Evolutionary conservation across 2,888 invertebrate genomes (phyloP).

Genomic region (Acrocyrtus sp.): DNA sequence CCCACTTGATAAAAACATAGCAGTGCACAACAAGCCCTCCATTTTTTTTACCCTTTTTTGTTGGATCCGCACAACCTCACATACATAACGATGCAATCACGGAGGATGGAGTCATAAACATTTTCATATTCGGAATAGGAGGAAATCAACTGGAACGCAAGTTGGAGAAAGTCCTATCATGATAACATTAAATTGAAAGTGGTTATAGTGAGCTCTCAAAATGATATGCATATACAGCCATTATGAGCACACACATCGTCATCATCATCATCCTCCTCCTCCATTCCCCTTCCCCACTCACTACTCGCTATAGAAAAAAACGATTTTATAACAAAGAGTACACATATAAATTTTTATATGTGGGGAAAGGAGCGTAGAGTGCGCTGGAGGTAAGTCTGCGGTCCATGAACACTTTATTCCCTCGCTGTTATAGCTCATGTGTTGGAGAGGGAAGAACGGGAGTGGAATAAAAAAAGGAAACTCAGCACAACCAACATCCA

Average conservation of each 20-base stretch:
- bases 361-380: background rate
- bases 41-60: background rate
- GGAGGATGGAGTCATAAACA: background rate
- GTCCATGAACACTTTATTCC: background rate
- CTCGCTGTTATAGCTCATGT: background rate
- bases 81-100: background rate
- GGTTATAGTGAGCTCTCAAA: background rate
- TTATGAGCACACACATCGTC: background rate
- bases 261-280: too few species aligned
- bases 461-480: conserved; percentile 26
- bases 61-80: too few species aligned
- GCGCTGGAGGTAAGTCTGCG: too few species aligned
- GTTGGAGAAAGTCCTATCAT: conserved; percentile 19
- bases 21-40: background rate
- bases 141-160: conserved; percentile 27
- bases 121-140: conserved; percentile 26
- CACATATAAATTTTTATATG: background rate
- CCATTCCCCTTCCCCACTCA: too few species aligned
- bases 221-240: background rate
- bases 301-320: too few species aligned
- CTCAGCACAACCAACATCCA: conserved; percentile 19
- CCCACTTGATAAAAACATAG: conserved; percentile 7
- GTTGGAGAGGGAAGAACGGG: background rate
- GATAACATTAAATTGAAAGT: background rate
- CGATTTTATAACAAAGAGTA: too few species aligned